These are phyloP conservation scores for Agrotis exclamationis DNA, from an alignment of 2,888 invertebrate genomes.

Conservation along the genomic window DNA sequence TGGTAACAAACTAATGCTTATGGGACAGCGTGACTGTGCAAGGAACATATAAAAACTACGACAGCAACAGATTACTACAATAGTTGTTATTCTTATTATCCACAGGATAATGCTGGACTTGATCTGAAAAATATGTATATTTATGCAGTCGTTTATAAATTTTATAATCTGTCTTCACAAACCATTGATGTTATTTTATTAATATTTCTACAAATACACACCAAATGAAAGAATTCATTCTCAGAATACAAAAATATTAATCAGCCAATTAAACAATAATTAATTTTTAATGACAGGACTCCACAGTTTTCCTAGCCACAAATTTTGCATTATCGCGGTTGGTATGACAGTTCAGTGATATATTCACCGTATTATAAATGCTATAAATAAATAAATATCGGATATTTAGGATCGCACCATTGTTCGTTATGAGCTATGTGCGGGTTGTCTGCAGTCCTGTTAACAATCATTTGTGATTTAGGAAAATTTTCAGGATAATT, in stretches of 20 bases:
- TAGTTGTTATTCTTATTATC: too few species aligned
- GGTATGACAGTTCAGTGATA: conserved; percentile 89
- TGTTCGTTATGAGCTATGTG: conserved; percentile 83
- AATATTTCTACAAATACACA: too few species aligned
- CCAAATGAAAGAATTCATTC: too few species aligned
- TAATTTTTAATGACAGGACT: conserved; percentile 64
- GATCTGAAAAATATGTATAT: too few species aligned
- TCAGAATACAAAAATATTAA: neutral
- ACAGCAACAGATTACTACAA: too few species aligned
- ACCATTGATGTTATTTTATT: too few species aligned
- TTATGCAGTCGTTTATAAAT: too few species aligned
- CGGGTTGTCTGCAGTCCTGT: conserved; percentile 75
- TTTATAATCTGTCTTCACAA: too few species aligned
- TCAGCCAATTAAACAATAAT: conserved; percentile 26
- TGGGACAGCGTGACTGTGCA: too few species aligned
- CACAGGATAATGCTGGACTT: too few species aligned
- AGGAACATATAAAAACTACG: too few species aligned
- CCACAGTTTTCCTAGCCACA: conserved; percentile 74
- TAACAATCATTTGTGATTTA: conserved; percentile 64
- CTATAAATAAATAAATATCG: conserved; percentile 90
- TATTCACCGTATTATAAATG: conserved; percentile 91
- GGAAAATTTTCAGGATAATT: conserved; percentile 52
- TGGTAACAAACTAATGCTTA: too few species aligned
- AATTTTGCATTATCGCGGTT: conserved; percentile 90
- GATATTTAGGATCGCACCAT: conserved; percentile 90